Percentiles rank a stretch among this genome's conserved stretches.
Evolutionary conservation across 92 coral and sea anemone genomes (phyloP).

Genomic region (Umimayanthus kanabou): DNA sequence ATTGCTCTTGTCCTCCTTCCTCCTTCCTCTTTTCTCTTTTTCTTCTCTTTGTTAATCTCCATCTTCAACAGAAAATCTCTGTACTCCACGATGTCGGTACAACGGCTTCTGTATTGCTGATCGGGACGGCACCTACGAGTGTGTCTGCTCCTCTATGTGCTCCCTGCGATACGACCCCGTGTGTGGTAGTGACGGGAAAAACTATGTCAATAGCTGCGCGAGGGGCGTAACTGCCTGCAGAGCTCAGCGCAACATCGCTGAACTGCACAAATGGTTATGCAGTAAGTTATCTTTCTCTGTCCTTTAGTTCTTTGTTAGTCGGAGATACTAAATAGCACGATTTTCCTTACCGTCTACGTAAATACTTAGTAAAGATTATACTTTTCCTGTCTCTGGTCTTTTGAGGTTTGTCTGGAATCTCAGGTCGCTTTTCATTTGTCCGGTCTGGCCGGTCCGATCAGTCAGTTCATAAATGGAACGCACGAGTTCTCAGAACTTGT

Average conservation of each 20-base stretch:
- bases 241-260: conserved; percentile 38
- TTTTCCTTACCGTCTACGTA: not conserved
- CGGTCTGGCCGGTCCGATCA: no score
- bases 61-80: conserved; percentile 9
- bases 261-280: conserved; percentile 25
- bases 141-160: conserved; percentile 19
- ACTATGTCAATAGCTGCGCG: conserved; percentile 74
- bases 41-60: not conserved
- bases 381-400: not conserved
- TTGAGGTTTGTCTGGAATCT: not conserved
- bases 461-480: no score
- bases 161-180: conserved; percentile 53
- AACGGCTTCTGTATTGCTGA: conserved; percentile 9
- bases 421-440: no score
- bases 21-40: not conserved
- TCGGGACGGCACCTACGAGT: not conserved
- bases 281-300: conserved; percentile 21
- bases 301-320: no score
- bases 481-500: no score
- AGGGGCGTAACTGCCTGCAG: conserved; percentile 77
- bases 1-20: conserved; percentile 24
- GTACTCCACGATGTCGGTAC: conserved; percentile 34
- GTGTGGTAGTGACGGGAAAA: conserved; percentile 77
- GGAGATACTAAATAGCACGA: not conserved
- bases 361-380: no score